Base-by-base conservation (phyloP, 2,888 invertebrate genomes). In the Mycalesis mineus region DNA sequence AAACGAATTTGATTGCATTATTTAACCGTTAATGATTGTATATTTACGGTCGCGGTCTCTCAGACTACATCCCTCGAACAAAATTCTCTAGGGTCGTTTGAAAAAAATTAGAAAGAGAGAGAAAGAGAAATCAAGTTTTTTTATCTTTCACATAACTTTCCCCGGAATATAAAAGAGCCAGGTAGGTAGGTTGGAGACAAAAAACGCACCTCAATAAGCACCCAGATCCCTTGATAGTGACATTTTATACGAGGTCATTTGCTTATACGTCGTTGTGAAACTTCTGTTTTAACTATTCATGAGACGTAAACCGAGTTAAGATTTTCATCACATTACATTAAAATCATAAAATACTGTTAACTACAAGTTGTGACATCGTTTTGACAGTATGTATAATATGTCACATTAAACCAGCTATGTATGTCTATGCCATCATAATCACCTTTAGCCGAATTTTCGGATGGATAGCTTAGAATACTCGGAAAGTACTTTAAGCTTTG, bases 111-210 rank as follows among this genome's bases (percentile, higher is more conserved):
- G 74, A 76, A 73, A 75, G 72, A 74, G 75, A 75, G 72, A 72
- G 82, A 82, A 85, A 84, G 72, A 72, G 81, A 82, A 85, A 84
- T 84, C 80, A 65, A 66, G 61, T 68, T 78, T 84, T 84, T 84
- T 81, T 73, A 75, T 81, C 84, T 87, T 85, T 86, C 84, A 80
- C 82, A 78, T 82, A 80, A 85, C 88, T 88, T 88, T 88, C 88
- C 80, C 84, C 74, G 64, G 69, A 72, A 69, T 72, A 84, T 80
- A 84, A 85, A 79, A 68, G 78, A 55, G 65, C 75, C 87, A 87
- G 87, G 88, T 88, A 88, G 84, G 67, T 70, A 29, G 47, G 47
- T 15, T 2, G 75, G 70, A 58, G 57, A 65, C 66, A 75, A 81
- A 82, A 82, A 83, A 78, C 72, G 63, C 65, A 67, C 68, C 71